phyloP scores from a whole-genome alignment of 2,797 vertebrate species.

The Serranus cabrilla region DNA sequence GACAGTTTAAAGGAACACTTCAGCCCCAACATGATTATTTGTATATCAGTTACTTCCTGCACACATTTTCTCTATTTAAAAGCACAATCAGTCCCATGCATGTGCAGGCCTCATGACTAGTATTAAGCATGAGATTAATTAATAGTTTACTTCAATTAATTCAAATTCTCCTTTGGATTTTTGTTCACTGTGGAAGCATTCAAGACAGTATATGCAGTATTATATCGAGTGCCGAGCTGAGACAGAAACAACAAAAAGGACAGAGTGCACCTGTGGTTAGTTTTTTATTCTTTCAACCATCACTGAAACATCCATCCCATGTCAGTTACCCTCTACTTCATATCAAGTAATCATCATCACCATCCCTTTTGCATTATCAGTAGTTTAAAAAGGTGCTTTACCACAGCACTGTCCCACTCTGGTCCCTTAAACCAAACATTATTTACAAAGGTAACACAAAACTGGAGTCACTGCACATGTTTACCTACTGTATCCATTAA shows the following conservation, averaged over 20 bases:
- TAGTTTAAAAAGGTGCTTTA: conserved; percentile 78
- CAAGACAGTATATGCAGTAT: no score
- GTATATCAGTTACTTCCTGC: no score
- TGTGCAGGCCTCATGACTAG: no score
- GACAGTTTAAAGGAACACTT: no score
- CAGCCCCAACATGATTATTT: no score
- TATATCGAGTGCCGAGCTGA: neutral
- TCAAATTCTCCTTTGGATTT: no score
- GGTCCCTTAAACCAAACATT: conserved; percentile 71
- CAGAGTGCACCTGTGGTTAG: conserved; percentile 47
- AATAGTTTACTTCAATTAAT: no score
- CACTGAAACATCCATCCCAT: conserved; percentile 35
- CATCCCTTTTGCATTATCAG: conserved; percentile 80
- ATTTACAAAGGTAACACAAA: conserved; percentile 66
- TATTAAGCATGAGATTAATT: no score
- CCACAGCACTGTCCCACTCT: conserved; percentile 49
- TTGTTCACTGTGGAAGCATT: no score
- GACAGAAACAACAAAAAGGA: conserved; percentile 17
- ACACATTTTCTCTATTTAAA: no score
- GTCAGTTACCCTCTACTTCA: conserved; percentile 42
- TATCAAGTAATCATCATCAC: conserved; percentile 61
- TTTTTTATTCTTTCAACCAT: conserved; percentile 61
- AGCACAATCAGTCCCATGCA: no score
- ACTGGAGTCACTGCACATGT: conserved; percentile 41
- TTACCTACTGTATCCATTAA: conserved; percentile 36